A percentile compares a stretch with the other conserved stretches of the same genome.
These are phyloP conservation scores for Sycophaga agraensis DNA, from an alignment of 1,140 invertebrate genomes.

Conservation along the genomic window DNA sequence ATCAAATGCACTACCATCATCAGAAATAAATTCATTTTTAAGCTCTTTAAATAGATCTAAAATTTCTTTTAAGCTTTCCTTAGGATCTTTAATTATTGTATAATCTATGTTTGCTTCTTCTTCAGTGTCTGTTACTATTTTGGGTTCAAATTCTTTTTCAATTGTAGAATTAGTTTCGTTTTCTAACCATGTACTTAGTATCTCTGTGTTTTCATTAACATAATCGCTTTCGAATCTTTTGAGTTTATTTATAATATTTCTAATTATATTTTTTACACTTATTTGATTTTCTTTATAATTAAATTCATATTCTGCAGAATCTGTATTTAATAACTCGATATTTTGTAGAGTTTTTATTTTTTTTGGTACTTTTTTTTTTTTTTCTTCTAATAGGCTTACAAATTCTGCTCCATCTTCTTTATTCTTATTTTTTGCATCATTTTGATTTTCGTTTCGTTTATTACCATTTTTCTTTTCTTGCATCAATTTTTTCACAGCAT, in stretches of 20 bases:
- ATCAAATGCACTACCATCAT: slow-evolving; percentile 48
- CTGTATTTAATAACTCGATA: neutral
- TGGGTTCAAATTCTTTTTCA: too few relatives aligned
- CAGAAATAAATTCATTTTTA: slow-evolving; percentile 46
- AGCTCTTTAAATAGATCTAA: slow-evolving; percentile 50
- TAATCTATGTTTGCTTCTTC: slow-evolving; percentile 3
- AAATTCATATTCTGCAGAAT: slow-evolving; percentile 18
- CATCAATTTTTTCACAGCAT: slow-evolving; percentile 50
- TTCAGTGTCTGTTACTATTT: neutral
- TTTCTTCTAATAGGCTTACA: neutral
- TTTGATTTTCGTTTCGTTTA: slow-evolving; percentile 32
- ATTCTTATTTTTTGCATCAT: neutral
- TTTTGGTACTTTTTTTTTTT: neutral
- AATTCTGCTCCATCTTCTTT: neutral
- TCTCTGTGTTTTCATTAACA: slow-evolving; percentile 35
- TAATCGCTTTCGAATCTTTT: slow-evolving; percentile 53
- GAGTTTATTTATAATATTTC: slow-evolving; percentile 53
- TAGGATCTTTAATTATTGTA: slow-evolving; percentile 37
- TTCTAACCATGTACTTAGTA: slow-evolving; percentile 30
- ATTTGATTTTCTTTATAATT: slow-evolving; percentile 25
- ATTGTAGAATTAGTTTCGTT: slow-evolving; percentile 7
- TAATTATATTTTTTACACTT: slow-evolving; percentile 51
- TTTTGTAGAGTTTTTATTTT: neutral
- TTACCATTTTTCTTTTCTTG: slow-evolving; percentile 48
- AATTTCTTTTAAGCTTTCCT: slow-evolving; percentile 50